These are phyloP conservation scores for Silurus asotus DNA, from an alignment of 2,113 vertebrate genomes.

Conservation along the genomic window DNA sequence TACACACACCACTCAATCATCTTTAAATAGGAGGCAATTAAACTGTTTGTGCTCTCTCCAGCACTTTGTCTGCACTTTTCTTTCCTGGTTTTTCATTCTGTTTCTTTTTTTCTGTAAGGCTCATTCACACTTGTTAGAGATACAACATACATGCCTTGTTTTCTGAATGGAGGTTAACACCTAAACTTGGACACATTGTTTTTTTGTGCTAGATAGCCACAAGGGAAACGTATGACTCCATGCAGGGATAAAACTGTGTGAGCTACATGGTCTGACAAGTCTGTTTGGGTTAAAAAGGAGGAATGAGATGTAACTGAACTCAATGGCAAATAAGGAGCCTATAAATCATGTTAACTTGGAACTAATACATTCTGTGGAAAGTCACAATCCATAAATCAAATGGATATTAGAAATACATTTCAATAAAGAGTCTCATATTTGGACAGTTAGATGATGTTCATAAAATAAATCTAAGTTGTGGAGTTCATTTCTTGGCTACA, in stretches of 20 bases:
- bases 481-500: neutral
- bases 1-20: slow-evolving; percentile 53
- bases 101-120: neutral
- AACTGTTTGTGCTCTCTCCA: slow-evolving; percentile 56
- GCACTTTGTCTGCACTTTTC: neutral
- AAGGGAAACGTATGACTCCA: neutral
- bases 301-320: neutral
- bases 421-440: neutral
- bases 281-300: neutral
- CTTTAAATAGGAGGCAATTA: slow-evolving; percentile 60
- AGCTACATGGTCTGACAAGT: neutral
- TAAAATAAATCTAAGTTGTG: neutral
- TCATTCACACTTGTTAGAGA: neutral
- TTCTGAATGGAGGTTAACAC: slow-evolving; percentile 1
- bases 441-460: neutral
- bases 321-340: neutral
- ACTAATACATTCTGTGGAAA: neutral
- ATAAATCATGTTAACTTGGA: neutral
- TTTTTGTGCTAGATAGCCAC: neutral
- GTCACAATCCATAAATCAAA: neutral
- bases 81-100: neutral
- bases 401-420: neutral
- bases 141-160: neutral
- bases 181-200: neutral
- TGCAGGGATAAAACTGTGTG: neutral